Percentiles rank a stretch among this genome's conserved stretches.
Evolutionary conservation across 2,797 vertebrate species (phyloP).

Genomic region (Squalus acanthias): DNA sequence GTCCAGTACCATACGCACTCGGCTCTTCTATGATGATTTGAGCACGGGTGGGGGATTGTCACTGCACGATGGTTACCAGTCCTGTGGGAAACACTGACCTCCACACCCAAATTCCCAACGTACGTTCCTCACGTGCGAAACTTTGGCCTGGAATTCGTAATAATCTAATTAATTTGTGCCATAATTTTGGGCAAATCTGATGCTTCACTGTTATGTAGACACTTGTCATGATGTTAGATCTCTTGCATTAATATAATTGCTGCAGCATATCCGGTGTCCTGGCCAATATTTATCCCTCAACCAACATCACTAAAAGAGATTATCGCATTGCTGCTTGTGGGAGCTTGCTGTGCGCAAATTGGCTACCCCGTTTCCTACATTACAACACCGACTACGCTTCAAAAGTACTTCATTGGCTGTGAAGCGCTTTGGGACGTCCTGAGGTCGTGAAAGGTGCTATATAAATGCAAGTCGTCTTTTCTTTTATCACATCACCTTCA

Average conservation of each 20-base stretch:
- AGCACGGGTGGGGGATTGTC: too few relatives aligned
- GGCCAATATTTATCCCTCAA: not conserved
- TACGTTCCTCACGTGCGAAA: too few relatives aligned
- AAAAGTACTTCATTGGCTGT: not conserved
- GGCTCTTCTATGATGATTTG: too few relatives aligned
- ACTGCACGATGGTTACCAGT: too few relatives aligned
- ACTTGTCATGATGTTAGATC: not conserved
- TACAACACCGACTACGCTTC: not conserved
- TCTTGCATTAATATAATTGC: not conserved
- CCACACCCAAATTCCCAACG: too few relatives aligned
- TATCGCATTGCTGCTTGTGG: not conserved
- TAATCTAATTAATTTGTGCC: not conserved
- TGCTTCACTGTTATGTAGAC: not conserved
- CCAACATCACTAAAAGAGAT: not conserved
- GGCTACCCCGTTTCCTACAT: not conserved
- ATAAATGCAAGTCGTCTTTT: not conserved
- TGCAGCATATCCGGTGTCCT: not conserved
- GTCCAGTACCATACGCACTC: too few relatives aligned
- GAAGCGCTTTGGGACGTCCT: not conserved
- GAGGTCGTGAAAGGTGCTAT: not conserved
- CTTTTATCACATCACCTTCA: not conserved
- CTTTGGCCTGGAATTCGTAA: too few relatives aligned
- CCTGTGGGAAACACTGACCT: too few relatives aligned
- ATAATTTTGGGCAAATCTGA: not conserved
- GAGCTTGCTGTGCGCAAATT: not conserved